These are phyloP conservation scores for Nebria salina DNA, from an alignment of 2,888 invertebrate species.

Conservation along the genomic window DNA sequence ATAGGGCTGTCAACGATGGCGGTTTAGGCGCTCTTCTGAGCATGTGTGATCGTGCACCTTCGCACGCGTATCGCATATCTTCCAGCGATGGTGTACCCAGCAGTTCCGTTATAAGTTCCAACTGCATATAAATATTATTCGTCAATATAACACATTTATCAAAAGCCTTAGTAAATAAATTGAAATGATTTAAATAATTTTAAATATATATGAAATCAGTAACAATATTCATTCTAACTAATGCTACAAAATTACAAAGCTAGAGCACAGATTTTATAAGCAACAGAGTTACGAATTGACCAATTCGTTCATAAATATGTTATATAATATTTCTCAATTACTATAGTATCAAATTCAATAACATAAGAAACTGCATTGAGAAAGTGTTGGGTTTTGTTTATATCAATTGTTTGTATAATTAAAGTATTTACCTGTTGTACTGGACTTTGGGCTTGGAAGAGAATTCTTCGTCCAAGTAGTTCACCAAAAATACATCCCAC, in stretches of 20 bases:
- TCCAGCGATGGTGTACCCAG: constrained; percentile 94
- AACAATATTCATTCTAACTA: background rate
- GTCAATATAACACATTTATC: background rate
- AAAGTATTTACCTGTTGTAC: constrained; percentile 75
- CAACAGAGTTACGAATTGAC: too few species aligned
- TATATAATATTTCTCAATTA: too few species aligned
- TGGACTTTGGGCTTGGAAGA: constrained; percentile 98
- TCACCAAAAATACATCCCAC: constrained; percentile 99
- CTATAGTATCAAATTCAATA: too few species aligned
- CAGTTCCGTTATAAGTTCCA: constrained; percentile 97
- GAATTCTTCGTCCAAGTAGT: constrained; percentile 91
- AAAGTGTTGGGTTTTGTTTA: too few species aligned
- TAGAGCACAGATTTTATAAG: too few species aligned
- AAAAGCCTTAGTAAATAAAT: background rate
- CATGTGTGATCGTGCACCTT: constrained; percentile 94
- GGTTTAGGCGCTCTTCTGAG: constrained; percentile 86
- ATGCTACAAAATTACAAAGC: too few species aligned
- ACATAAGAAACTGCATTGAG: too few species aligned
- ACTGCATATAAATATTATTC: constrained; percentile 63
- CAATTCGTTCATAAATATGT: too few species aligned
- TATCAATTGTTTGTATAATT: background rate
- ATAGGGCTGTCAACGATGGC: constrained; percentile 87
- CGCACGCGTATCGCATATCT: constrained; percentile 97
- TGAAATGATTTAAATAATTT: background rate
- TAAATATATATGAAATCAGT: background rate